These are phyloP conservation scores for Haplochromis vanheusdeni DNA, from an alignment of 2,113 vertebrate species.

Conservation along the genomic window DNA sequence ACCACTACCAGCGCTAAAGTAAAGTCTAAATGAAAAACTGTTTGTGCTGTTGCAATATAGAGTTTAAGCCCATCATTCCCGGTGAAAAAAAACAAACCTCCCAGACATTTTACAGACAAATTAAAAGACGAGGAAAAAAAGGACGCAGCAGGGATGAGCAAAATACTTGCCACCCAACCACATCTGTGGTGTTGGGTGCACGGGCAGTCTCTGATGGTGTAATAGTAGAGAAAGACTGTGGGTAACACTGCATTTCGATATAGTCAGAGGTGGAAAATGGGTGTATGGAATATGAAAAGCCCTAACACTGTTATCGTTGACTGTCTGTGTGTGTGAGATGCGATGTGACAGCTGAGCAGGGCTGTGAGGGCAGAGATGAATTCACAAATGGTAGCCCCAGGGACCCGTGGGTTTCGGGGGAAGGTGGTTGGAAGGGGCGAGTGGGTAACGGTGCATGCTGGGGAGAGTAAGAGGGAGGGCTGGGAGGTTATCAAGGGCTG, in stretches of 20 bases:
- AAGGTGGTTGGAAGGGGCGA: slow-evolving; percentile 21
- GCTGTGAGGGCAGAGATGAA: slow-evolving; percentile 69
- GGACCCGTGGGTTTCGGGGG: slow-evolving; percentile 44
- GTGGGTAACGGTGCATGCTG: slow-evolving; percentile 22
- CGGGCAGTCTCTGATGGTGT: not conserved
- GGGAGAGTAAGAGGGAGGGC: not conserved
- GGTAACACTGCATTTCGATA: slow-evolving; percentile 29
- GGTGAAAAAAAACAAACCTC: not conserved
- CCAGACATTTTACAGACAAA: not conserved
- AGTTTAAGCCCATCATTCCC: not conserved
- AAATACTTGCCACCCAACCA: not conserved
- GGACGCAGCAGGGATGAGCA: not conserved
- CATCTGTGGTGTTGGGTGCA: not conserved
- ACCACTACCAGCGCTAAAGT: not conserved
- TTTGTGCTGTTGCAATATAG: not conserved
- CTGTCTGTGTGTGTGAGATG: slow-evolving; percentile 65
- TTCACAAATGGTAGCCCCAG: slow-evolving; percentile 71
- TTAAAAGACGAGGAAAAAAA: not conserved
- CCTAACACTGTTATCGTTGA: slow-evolving; percentile 58
- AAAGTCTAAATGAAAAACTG: not conserved
- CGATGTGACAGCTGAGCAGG: slow-evolving; percentile 72
- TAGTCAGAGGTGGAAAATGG: slow-evolving; percentile 36
- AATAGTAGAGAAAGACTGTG: not conserved
- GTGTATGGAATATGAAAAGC: slow-evolving; percentile 65
- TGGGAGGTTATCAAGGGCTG: slow-evolving; percentile 16